Evolutionary conservation across 2,888 invertebrate genomes (phyloP), one percentile per base, ranked within the genome.

Genomic region (Catocala nupta): DNA sequence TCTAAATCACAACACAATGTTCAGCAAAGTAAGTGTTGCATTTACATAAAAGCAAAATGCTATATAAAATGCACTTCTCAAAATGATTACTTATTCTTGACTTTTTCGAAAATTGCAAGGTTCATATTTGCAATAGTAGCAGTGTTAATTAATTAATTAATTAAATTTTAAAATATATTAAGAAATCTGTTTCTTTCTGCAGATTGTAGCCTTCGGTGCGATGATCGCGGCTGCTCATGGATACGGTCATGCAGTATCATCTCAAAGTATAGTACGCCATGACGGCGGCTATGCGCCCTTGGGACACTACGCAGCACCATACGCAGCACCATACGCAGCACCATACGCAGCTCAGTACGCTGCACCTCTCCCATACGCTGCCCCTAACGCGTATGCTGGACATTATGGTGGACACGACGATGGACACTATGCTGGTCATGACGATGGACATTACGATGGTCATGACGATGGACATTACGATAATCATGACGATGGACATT

Each of bases 171-270:
- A 39, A 39, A 39, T 39, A 39, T 48, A 8, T 13, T 45, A 12
- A 45, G 7, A 34, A 49, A 34, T 34, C 7, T 3, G 6, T 39
- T 44, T 68, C 13, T 58, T 8, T 64, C 78, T 81, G 6, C 81
- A 95, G 95, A 87, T 94, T 69, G 72, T 93, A 72, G 85, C 90
- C 59, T 83, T 95, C 63, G 85, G 89, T 69, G 89, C 90, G 63
- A 73, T 95, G 70, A 72, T 95, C 79, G 89, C 90, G 52, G 86
- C 94, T 5, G 92, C 93, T 45, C 89, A 88, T 68, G 95, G 94
- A 5, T 85, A 89, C 57, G 89, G 86, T 6, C 86, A 84, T 59
- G 92, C 91, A 1, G 85, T 91, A 0, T 92, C 92, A 25, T 91
- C 90, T 9, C 92, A 92, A 64, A 90, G 86, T 81, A 88, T 91